Evolutionary conservation across 53 echinoderm and acorn worm genomes (phyloP).

Genomic region (Zoroaster sp.): DNA sequence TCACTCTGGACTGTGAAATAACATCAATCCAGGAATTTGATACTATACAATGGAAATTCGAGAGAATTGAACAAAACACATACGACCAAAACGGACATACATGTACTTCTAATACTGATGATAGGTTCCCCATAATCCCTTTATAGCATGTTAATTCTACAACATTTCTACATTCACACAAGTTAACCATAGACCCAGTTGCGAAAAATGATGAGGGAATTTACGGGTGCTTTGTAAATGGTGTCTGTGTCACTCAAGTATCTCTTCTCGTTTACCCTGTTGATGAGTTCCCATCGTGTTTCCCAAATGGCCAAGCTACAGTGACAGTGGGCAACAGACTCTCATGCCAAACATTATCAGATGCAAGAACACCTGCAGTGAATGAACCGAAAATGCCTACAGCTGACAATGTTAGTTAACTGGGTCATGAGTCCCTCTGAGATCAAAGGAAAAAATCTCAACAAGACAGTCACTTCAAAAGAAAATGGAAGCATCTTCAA

Average conservation of each 20-base stretch:
- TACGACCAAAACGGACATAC: no score
- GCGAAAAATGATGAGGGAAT: background rate
- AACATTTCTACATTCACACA: background rate
- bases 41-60: background rate
- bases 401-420: background rate
- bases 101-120: background rate
- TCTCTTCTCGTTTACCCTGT: background rate
- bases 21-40: background rate
- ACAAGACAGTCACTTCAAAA: background rate
- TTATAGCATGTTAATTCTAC: background rate
- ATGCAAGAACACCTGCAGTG: background rate
- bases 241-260: background rate
- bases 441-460: background rate
- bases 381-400: background rate
- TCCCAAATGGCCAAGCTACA: background rate
- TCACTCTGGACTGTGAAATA: background rate
- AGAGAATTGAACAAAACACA: no score
- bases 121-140: background rate
- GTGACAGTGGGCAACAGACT: background rate
- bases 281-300: constrained; percentile 7
- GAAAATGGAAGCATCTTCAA: background rate
- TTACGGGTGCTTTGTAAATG: background rate
- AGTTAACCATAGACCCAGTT: background rate
- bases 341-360: background rate
- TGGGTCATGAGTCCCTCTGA: background rate